Percentiles rank a stretch among this genome's conserved stretches.
phyloP scores from a whole-genome alignment of 1,140 invertebrate genomes.

The Trichonephila clavipes region DNA sequence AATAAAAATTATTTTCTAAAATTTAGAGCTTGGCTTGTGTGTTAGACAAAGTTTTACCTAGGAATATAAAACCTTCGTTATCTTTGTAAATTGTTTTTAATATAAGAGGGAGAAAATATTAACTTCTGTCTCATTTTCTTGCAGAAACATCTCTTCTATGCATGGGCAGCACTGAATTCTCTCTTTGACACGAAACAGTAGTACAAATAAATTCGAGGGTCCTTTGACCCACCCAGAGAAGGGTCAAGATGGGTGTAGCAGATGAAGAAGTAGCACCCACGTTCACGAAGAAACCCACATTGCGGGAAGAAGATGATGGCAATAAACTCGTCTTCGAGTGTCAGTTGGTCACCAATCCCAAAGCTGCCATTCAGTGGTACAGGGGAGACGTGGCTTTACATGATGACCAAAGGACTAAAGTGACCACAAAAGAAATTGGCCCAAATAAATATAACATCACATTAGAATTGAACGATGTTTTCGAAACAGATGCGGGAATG shows the following conservation, averaged over 20 bases:
- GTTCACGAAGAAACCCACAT: slow-evolving; percentile 97
- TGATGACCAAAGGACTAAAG: slow-evolving; percentile 86
- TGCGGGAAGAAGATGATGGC: slow-evolving; percentile 97
- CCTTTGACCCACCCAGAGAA: background rate
- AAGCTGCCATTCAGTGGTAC: slow-evolving; percentile 94
- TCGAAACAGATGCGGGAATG: slow-evolving; percentile 96
- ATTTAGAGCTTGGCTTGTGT: too few relatives aligned
- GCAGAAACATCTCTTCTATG: background rate
- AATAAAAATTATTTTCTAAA: too few relatives aligned
- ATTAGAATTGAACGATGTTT: slow-evolving; percentile 96
- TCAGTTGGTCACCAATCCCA: slow-evolving; percentile 95
- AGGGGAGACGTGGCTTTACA: slow-evolving; percentile 85
- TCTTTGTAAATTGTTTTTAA: too few relatives aligned
- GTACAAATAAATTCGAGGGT: background rate
- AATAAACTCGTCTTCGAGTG: slow-evolving; percentile 97
- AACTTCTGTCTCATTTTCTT: background rate
- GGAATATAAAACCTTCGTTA: too few relatives aligned
- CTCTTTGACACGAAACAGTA: background rate
- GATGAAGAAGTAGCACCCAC: slow-evolving; percentile 87
- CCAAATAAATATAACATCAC: slow-evolving; percentile 93
- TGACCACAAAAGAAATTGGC: slow-evolving; percentile 91
- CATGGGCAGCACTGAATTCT: background rate
- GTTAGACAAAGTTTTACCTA: too few relatives aligned
- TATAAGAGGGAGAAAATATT: too few relatives aligned
- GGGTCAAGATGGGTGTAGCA: slow-evolving; percentile 69